These are phyloP conservation scores for Rhinichthys klamathensis DNA, from an alignment of 2,113 vertebrate genomes.

Conservation along the genomic window DNA sequence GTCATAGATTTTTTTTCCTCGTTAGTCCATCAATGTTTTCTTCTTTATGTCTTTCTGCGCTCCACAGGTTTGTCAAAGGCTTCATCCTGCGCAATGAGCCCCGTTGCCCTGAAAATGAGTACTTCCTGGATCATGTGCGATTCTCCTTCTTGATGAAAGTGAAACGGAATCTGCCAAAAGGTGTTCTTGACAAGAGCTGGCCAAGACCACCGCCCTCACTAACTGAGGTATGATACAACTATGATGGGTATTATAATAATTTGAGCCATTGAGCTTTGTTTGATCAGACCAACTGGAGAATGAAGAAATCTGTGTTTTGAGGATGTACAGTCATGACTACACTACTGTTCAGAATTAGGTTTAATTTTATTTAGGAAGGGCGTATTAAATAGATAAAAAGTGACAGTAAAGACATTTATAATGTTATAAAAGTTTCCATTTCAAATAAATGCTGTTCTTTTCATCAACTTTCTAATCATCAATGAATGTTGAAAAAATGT, in stretches of 20 bases:
- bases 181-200: slow-evolving; percentile 90
- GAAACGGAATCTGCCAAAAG: slow-evolving; percentile 84
- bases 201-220: slow-evolving; percentile 84
- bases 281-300: not conserved
- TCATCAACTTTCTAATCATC: too few relatives aligned
- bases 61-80: slow-evolving; percentile 87
- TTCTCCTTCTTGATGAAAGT: slow-evolving; percentile 91
- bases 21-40: not conserved
- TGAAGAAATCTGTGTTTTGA: not conserved
- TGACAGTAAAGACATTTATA: too few relatives aligned
- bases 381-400: not conserved
- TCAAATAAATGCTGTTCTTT: too few relatives aligned
- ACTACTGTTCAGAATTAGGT: not conserved
- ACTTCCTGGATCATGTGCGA: slow-evolving; percentile 91
- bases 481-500: too few relatives aligned
- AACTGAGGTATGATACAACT: slow-evolving; percentile 76
- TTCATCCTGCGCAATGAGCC: slow-evolving; percentile 91
- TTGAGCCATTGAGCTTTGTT: not conserved
- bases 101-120: slow-evolving; percentile 89
- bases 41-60: not conserved
- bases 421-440: too few relatives aligned
- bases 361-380: not conserved
- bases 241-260: not conserved
- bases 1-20: not conserved
- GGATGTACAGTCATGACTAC: not conserved